Conservation (phyloP, 2,113 vertebrate genomes). For the Microcebus murinus region DNA sequence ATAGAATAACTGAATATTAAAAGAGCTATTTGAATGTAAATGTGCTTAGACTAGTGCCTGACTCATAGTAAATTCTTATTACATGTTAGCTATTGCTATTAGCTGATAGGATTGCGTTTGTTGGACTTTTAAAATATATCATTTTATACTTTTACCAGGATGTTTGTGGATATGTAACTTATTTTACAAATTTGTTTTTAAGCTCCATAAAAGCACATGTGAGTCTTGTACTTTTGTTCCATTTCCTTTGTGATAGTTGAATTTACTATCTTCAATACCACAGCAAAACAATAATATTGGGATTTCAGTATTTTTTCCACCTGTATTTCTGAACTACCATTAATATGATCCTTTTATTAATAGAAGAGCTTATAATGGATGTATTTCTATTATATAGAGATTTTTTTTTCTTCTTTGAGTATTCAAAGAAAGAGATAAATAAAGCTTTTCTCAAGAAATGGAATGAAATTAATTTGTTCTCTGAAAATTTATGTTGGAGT, state of each 20-base stretch:
- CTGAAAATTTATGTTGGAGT: not conserved
- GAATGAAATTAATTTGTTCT: not conserved
- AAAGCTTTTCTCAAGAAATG: not conserved
- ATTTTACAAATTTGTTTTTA: slow-evolving; percentile 41
- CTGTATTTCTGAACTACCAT: slow-evolving; percentile 8
- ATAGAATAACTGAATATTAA: not conserved
- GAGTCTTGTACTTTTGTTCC: not conserved
- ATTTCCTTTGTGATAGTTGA: not conserved
- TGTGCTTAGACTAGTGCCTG: not conserved
- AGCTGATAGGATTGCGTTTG: not conserved
- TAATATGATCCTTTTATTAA: not conserved
- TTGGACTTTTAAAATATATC: not conserved
- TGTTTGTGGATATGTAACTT: not conserved
- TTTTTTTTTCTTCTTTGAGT: slow-evolving; percentile 35
- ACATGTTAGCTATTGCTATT: not conserved
- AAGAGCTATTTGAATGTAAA: not conserved
- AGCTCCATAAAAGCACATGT: not conserved
- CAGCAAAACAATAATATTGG: not conserved
- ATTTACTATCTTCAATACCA: not conserved
- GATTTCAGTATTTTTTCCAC: not conserved
- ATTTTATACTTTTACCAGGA: not conserved
- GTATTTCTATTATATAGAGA: not conserved
- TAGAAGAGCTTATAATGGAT: not conserved
- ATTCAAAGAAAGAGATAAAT: not conserved
- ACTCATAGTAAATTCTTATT: not conserved